These are phyloP conservation scores for Diadophis punctatus DNA, from an alignment of 2,113 vertebrate species.

Conservation along the genomic window DNA sequence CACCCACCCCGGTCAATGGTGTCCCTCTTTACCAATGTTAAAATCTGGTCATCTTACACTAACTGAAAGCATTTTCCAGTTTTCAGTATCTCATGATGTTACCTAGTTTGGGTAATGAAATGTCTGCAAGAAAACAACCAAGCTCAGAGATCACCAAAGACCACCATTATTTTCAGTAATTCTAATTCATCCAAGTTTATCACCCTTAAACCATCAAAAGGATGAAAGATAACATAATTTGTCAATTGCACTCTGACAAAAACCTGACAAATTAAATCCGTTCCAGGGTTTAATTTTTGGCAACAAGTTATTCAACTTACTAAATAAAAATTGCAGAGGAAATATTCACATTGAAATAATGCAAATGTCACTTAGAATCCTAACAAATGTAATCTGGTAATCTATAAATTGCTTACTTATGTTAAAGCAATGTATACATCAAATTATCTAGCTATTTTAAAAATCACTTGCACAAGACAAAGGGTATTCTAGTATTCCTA, in stretches of 20 bases:
- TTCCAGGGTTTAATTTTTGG: background rate
- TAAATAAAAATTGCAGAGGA: background rate
- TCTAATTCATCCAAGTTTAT: background rate
- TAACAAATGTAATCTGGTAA: background rate
- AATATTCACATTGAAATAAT: background rate
- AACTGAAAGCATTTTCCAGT: background rate
- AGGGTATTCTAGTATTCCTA: background rate
- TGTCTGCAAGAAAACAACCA: background rate
- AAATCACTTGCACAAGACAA: background rate
- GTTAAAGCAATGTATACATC: background rate
- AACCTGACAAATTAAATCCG: background rate
- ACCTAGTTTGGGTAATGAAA: background rate
- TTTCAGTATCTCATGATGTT: background rate
- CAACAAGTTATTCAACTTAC: background rate
- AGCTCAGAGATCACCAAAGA: background rate
- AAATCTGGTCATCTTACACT: background rate
- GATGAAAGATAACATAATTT: background rate
- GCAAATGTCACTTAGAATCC: background rate
- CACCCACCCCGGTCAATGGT: no score
- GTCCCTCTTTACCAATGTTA: no score
- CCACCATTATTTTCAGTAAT: background rate
- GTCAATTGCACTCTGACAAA: background rate
- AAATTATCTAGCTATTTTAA: background rate
- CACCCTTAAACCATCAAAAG: background rate
- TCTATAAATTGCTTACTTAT: background rate